Base-by-base conservation (phyloP, 2,113 vertebrate genomes). In the Genyomyrus donnyi region DNA sequence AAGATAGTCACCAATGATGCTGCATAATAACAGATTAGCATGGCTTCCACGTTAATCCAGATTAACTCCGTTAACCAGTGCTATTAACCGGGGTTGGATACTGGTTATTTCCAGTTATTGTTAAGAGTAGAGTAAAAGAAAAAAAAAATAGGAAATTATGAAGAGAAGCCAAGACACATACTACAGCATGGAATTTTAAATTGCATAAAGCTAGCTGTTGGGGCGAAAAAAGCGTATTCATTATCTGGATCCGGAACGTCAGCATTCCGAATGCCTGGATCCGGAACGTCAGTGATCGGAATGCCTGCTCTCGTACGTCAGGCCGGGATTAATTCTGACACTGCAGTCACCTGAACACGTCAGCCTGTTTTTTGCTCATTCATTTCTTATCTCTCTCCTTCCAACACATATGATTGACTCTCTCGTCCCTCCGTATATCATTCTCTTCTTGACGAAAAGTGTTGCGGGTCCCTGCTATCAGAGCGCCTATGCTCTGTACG, bases 141-240 rank as follows among this genome's bases (percentile, higher is more conserved):
- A 7, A 46, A 85, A 50, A 50, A 85, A 49, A 45, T 5, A 45
- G 5, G 15, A 48, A 80, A 80, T 80, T 39, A 80, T 80, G 74
- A 80, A 80, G 35, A 42, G 6, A 80, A 42, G 31, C 39, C 74
- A 80, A 8, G 74, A 80, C 74, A 7, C 17, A 80, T 42, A 80
- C 35, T 42, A 80, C 2, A 2, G 31, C 10, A 42, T 35, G 35
- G 74, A 42, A 80, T 19, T 80, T 80, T 8, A 39, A 80, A 80
- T 42, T 80, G 17, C 74, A 80, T 80, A 42, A 80, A 80, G 74
- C 11, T 74, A 74, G 66, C 35, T 42, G 74, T 42, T 39, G 15
- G 35, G 6, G 10, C 5, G 21, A 31, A 49, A 50, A 48, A 91
- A 89, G 91, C 91, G 90, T 92, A 92, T 92, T 77, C 91, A 90